Conservation (phyloP, 1,140 invertebrate species). For the Drosophila bocki region DNA sequence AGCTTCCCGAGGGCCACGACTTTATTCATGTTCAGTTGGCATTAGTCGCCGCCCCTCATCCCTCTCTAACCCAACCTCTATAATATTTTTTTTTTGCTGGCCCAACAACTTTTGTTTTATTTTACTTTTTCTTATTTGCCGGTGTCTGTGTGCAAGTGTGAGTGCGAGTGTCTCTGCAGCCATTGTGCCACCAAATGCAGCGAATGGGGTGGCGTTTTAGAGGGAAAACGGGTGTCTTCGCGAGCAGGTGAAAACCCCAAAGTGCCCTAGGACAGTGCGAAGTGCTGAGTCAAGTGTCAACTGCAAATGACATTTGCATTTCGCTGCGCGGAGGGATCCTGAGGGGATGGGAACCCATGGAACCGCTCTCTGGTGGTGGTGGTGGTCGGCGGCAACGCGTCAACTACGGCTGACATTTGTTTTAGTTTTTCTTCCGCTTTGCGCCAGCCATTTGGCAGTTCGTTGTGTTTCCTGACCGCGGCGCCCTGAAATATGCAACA, state of each 20-base stretch:
- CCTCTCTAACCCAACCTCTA: conserved; percentile 15
- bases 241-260: conserved; percentile 79
- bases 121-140: conserved; percentile 57
- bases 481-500: conserved; percentile 67
- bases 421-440: conserved; percentile 84
- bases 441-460: conserved; percentile 81
- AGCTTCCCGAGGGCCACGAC: conserved; percentile 54
- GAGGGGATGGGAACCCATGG: conserved; percentile 4
- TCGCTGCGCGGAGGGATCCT: conserved; percentile 48
- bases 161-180: conserved; percentile 21
- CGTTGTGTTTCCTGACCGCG: conserved; percentile 65
- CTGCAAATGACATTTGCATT: conserved; percentile 84
- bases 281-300: conserved; percentile 84
- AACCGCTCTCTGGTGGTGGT: conserved; percentile 36
- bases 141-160: conserved; percentile 26
- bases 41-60: conserved; percentile 59
- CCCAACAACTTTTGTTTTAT: conserved; percentile 49
- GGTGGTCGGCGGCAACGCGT: conserved; percentile 72
- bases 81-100: conserved; percentile 31
- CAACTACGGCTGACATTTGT: conserved; percentile 83
- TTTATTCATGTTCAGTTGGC: conserved; percentile 76
- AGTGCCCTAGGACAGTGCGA: conserved; percentile 81
- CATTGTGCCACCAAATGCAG: conserved; percentile 67
- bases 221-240: conserved; percentile 21
- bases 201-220: conserved; percentile 5